Percentiles rank a stretch among this genome's conserved stretches.
Evolutionary conservation across 2,113 vertebrate species (phyloP).

Genomic region (Lonchura striata): DNA sequence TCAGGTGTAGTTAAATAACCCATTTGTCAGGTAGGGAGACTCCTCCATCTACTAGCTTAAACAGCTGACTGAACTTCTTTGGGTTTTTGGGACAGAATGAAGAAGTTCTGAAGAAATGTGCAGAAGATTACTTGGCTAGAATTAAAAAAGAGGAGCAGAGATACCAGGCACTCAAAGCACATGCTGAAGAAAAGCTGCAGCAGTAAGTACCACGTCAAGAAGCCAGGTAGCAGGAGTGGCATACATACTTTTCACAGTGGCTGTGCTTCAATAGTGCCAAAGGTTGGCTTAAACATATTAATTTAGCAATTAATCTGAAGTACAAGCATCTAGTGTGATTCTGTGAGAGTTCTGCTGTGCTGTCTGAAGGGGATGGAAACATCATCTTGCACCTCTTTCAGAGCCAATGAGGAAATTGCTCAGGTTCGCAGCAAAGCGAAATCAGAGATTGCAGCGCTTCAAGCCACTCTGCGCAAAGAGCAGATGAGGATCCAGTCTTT

Average conservation of each 20-base stretch:
- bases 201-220: constrained; percentile 67
- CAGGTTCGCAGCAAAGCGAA: constrained; percentile 82
- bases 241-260: not conserved
- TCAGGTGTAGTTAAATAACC: not conserved
- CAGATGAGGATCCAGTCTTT: constrained; percentile 87
- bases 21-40: not conserved
- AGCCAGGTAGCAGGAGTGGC: not conserved
- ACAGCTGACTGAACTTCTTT: not conserved
- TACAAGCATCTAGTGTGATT: not conserved
- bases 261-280: not conserved
- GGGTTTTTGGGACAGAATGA: constrained; percentile 79
- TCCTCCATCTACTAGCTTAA: not conserved
- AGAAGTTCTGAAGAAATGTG: constrained; percentile 85
- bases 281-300: not conserved
- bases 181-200: constrained; percentile 88
- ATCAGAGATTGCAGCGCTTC: constrained; percentile 76
- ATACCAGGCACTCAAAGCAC: constrained; percentile 88
- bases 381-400: constrained; percentile 8
- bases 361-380: not conserved
- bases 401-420: constrained; percentile 87
- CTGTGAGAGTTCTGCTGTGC: not conserved
- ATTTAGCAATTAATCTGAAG: not conserved
- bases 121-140: constrained; percentile 79
- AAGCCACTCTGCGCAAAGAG: constrained; percentile 84
- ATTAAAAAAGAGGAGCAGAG: constrained; percentile 86